Conservation (phyloP, 2,888 invertebrate species). For the Nomada lathburiana region DNA sequence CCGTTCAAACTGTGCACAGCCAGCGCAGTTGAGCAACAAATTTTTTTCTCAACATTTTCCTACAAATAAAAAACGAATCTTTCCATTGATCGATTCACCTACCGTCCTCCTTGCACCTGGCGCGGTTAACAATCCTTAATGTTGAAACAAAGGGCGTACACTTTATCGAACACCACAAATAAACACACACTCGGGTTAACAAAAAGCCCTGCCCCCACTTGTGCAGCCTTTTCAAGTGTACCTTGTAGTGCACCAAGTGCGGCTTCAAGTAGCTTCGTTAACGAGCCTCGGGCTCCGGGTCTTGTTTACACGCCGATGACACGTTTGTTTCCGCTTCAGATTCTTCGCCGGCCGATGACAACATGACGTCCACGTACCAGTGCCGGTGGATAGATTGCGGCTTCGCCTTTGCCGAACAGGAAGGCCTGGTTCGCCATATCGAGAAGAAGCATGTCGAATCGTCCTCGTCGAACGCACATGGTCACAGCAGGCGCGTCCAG, state of each 20-base stretch:
- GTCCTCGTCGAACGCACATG: conserved; percentile 76
- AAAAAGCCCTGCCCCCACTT: too few relatives aligned
- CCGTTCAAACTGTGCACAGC: too few relatives aligned
- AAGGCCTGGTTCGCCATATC: conserved; percentile 92
- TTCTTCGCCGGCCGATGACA: conserved; percentile 71
- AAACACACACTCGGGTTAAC: not conserved
- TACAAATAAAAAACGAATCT: too few relatives aligned
- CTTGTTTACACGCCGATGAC: conserved; percentile 37
- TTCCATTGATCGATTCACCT: too few relatives aligned
- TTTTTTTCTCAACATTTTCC: too few relatives aligned
- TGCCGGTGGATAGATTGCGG: conserved; percentile 96
- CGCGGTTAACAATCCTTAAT: not conserved
- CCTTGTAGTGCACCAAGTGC: not conserved
- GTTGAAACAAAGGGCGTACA: too few relatives aligned
- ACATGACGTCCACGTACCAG: conserved; percentile 79
- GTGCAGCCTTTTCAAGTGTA: not conserved
- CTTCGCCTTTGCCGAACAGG: conserved; percentile 91
- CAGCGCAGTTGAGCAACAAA: too few relatives aligned
- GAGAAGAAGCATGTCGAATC: conserved; percentile 94
- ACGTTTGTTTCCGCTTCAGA: conserved; percentile 60
- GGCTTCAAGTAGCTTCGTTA: conserved; percentile 14
- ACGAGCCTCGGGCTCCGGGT: not conserved
- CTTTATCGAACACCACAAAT: not conserved
- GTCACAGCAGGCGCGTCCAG: conserved; percentile 75
- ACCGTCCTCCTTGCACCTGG: not conserved